Base-by-base conservation (phyloP, 1,140 invertebrate species). In the Lineus longissimus region DNA sequence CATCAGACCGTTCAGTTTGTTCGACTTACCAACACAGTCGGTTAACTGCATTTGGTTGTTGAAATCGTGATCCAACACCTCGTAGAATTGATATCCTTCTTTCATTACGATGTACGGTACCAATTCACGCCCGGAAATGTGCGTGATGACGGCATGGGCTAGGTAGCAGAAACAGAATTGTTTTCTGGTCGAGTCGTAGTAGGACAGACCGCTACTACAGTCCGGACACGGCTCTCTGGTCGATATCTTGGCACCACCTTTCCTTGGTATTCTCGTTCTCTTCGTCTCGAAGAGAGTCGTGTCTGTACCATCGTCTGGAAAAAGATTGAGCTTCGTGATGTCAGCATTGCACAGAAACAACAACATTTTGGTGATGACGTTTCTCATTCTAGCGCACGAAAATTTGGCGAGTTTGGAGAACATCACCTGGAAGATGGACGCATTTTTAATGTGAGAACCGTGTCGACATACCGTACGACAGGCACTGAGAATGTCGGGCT, bases 161-260 rank as follows among this genome's bases (percentile, higher is more conserved):
- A 51, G 47, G 25, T 51, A 51, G 25, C 47, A 51, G 6, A 51
- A 51, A 51, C 47, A 51, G n/a, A 51, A 51, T n/a, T 7, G n/a
- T n/a, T 51, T 51, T 27, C n/a, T 51, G 6, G 47, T 7, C 9
- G 47, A 51, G n/a, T 51, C 47, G 47, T 51, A 51, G n/a, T 51
- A 51, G 6, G 47, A n/a, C 25, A 51, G 25, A 9, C 47, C 47
- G 47, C 47, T 51, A 6, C n/a, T 23, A 51, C 47, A 51, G 47
- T 51, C 47, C 9, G 47, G 47, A 51, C 47, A 51, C n/a, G 6
- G 6, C 4, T 51, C 47, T 6, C 4, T 51, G 6, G 47, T 6
- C 40, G 11, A 13, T 13, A 43, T 43, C 19, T 43, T 43, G n/a
- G n/a, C n/a, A 13, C 40, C 40, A 43, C 40, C 40, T 11, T 19